Base-by-base conservation (phyloP, 1,140 invertebrate genomes). In the Parapsyche elsis region DNA sequence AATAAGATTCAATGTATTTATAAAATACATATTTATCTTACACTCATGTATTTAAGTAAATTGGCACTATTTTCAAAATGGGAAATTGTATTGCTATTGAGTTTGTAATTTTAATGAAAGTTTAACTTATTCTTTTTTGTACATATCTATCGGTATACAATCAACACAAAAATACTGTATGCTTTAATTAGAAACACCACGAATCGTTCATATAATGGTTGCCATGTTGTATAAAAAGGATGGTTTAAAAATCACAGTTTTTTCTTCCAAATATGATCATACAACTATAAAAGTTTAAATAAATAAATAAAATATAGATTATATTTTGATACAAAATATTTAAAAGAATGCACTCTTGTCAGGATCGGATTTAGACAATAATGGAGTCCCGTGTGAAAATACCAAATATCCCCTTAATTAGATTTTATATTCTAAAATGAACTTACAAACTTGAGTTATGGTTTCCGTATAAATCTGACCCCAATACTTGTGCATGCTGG, bases 271-370 rank as follows among this genome's bases (percentile, higher is more conserved):
- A n/a, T n/a, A n/a, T n/a, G n/a, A 38, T 38, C 30, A 38, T 7
- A 38, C 30, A 38, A 38, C 7, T 14, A 53, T 14, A 12, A 53
- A 14, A 53, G 1, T 5, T 53, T 53, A 12, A 53, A 23, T 67
- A 67, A 67, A 67, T 26, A 26, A 23, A 26, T 67, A 21, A 19
- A 67, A 67, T 67, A 67, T 14, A 30, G 10, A 61, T 2, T 26
- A 30, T 26, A 67, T 67, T 67, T 67, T 67, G 64, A 67, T 67
- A 67, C 64, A 67, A 67, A 67, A 67, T 30, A 67, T 26, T 23
- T 26, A 30, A 53, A 53, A 53, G 30, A 1, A 38, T 38, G 30
- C 30, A 38, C 30, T 38, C 30, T 38, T 38, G 1, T 38, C 30
- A 38, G 30, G 30, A 38, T 38, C 30, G 30, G 30, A 4, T 38